Conservation (phyloP, 1,140 invertebrate species). For the Amphibalanus amphitrite region DNA sequence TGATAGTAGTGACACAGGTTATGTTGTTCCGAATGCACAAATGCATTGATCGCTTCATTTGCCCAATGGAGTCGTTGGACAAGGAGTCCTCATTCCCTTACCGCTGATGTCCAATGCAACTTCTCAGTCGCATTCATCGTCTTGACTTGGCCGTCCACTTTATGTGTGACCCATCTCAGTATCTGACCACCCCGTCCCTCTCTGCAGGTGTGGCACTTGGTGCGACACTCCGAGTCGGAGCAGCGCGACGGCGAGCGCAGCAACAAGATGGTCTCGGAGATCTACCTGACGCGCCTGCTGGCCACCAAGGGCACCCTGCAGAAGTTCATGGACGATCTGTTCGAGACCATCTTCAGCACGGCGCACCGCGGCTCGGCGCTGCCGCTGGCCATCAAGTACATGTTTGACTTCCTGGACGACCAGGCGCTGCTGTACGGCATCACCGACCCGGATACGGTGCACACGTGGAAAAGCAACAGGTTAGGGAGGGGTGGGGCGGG, state of each 20-base stretch:
- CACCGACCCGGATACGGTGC: constrained; percentile 91
- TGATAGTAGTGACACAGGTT: no score
- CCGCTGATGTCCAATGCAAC: background rate
- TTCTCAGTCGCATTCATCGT: background rate
- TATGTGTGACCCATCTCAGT: background rate
- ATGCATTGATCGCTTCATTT: background rate
- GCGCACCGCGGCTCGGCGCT: constrained; percentile 55
- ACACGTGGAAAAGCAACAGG: constrained; percentile 98
- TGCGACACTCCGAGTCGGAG: constrained; percentile 19
- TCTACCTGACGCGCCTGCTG: constrained; percentile 79
- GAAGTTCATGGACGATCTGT: constrained; percentile 91
- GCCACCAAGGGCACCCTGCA: constrained; percentile 91
- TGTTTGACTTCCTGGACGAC: constrained; percentile 89
- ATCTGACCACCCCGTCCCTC: background rate
- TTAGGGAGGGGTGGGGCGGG: constrained; percentile 30
- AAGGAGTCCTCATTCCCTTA: background rate
- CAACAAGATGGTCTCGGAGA: constrained; percentile 73
- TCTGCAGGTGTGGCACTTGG: background rate
- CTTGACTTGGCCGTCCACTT: background rate
- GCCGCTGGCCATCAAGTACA: constrained; percentile 72
- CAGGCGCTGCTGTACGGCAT: constrained; percentile 85
- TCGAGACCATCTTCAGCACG: constrained; percentile 68
- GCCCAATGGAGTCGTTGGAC: background rate
- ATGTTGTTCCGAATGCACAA: background rate
- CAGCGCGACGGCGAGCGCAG: constrained; percentile 50